Evolutionary conservation across 1,140 invertebrate species (phyloP).

Genomic region (Drosophila ercepeae): DNA sequence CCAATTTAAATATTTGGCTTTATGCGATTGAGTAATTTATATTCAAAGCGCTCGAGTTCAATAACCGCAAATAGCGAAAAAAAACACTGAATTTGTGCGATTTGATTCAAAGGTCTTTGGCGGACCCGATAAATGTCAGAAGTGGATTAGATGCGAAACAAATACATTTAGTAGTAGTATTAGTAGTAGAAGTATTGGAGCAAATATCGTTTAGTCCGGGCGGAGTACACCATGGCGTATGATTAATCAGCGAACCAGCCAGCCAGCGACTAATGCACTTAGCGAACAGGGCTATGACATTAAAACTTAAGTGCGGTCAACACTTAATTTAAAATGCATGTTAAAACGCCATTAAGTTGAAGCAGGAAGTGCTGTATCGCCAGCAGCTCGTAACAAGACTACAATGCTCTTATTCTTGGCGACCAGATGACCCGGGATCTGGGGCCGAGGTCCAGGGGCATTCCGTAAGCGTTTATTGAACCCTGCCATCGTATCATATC

Average conservation of each 20-base stretch:
- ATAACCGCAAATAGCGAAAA: conserved; percentile 27
- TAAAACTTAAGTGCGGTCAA: conserved; percentile 62
- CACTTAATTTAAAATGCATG: conserved; percentile 79
- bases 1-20: conserved; percentile 23
- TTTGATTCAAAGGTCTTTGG: conserved; percentile 10
- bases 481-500: conserved; percentile 34
- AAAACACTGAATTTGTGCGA: conserved; percentile 8
- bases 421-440: conserved; percentile 19
- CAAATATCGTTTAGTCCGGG: background rate
- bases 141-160: conserved; percentile 38
- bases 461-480: conserved; percentile 61
- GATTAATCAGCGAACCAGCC: conserved; percentile 59
- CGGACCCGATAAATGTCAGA: conserved; percentile 33
- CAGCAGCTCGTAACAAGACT: conserved; percentile 25
- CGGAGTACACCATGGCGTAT: conserved; percentile 43
- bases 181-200: too few relatives aligned
- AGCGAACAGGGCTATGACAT: conserved; percentile 58
- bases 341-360: conserved; percentile 67
- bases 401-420: conserved; percentile 26
- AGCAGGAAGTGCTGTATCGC: conserved; percentile 68
- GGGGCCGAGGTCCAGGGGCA: conserved; percentile 19
- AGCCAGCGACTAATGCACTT: conserved; percentile 65
- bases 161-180: conserved; percentile 15
- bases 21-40: conserved; percentile 28
- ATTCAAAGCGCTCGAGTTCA: conserved; percentile 33